Evolutionary conservation across 2,888 invertebrate genomes (phyloP).

Genomic region (Hydropsyche betteni): DNA sequence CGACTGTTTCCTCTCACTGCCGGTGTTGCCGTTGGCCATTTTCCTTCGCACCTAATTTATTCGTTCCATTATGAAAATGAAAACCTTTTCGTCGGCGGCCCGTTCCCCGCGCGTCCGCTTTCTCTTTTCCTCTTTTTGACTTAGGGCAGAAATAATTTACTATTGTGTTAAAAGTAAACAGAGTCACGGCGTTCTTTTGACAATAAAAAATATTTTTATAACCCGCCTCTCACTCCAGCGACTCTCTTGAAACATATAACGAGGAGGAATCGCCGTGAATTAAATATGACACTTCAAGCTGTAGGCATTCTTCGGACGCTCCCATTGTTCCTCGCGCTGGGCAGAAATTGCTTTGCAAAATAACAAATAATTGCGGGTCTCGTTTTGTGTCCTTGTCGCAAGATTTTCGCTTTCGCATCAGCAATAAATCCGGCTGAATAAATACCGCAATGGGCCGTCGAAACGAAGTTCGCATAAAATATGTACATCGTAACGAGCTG

Average conservation of each 20-base stretch:
- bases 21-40: neutral
- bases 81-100: slow-evolving; percentile 34
- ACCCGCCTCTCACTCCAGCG: neutral
- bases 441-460: no score
- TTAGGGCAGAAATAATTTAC: slow-evolving; percentile 36
- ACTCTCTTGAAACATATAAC: neutral
- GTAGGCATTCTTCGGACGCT: no score
- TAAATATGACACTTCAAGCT: slow-evolving; percentile 31
- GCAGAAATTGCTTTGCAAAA: no score
- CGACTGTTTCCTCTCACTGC: slow-evolving; percentile 2
- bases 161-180: slow-evolving; percentile 41
- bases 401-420: no score
- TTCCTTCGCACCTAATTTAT: slow-evolving; percentile 41
- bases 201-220: slow-evolving; percentile 34
- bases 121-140: slow-evolving; percentile 28
- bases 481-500: no score
- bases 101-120: neutral
- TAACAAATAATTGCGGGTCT: no score
- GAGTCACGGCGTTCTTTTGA: slow-evolving; percentile 36
- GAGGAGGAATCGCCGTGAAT: slow-evolving; percentile 14
- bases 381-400: no score
- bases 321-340: no score
- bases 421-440: no score
- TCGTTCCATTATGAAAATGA: slow-evolving; percentile 45
- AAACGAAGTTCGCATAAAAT: no score